phyloP scores from a whole-genome alignment of 2,113 vertebrate genomes.

The Psettodes erumei region DNA sequence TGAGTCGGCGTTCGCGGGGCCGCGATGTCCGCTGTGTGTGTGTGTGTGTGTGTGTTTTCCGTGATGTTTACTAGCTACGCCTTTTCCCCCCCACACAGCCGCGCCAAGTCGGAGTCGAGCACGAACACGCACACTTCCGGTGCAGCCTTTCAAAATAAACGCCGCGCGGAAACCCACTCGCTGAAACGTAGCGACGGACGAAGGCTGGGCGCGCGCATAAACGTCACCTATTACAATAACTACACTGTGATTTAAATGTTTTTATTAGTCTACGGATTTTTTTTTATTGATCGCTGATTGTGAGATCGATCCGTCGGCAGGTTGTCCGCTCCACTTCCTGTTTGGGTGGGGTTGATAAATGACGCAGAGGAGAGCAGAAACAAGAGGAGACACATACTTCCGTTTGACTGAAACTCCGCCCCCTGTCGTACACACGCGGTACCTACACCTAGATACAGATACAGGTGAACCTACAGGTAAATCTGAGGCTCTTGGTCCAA shows the following conservation, averaged over 20 bases:
- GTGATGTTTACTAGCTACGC: slow-evolving; percentile 68
- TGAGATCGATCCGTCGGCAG: background rate
- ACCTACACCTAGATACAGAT: background rate
- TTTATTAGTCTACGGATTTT: accelerated
- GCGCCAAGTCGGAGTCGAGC: background rate
- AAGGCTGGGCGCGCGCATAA: too few relatives aligned
- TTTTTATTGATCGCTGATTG: background rate
- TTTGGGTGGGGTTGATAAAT: slow-evolving; percentile 70
- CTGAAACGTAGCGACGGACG: background rate
- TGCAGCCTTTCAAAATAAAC: slow-evolving; percentile 54
- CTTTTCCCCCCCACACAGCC: slow-evolving; percentile 30
- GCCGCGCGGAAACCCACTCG: background rate
- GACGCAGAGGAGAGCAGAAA: slow-evolving; percentile 27
- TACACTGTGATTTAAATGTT: background rate
- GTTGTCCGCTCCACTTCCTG: slow-evolving; percentile 12
- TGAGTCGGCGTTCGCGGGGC: background rate
- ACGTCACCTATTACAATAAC: too few relatives aligned
- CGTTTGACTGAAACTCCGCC: background rate
- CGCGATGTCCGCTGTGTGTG: background rate
- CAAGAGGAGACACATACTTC: background rate
- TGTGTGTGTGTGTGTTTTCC: too few relatives aligned
- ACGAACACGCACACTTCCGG: slow-evolving; percentile 32
- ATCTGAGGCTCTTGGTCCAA: too few relatives aligned
- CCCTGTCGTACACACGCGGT: background rate
- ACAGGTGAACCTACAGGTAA: too few relatives aligned